Evolutionary conservation across 2,888 invertebrate species (phyloP).

Genomic region (Onthophagus sagittarius): DNA sequence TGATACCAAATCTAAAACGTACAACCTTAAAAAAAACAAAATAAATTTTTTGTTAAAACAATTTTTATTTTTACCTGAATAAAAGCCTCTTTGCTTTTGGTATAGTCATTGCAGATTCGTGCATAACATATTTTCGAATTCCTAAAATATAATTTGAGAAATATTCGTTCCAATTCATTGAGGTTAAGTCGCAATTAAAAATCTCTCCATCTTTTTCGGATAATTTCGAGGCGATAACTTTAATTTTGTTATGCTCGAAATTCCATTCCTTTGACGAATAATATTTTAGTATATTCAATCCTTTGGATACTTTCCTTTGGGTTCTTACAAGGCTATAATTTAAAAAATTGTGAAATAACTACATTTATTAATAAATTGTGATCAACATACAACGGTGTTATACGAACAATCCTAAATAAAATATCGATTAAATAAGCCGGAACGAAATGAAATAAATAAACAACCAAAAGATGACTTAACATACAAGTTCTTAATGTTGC

Average conservation of each 20-base stretch:
- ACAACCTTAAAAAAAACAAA: constrained; percentile 8
- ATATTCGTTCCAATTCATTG: constrained; percentile 55
- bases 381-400: constrained; percentile 82
- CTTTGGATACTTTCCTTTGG: constrained; percentile 70
- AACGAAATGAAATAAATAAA: constrained; percentile 73
- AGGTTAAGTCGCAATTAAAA: constrained; percentile 47
- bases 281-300: constrained; percentile 78
- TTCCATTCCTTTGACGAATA: constrained; percentile 88
- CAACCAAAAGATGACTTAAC: constrained; percentile 65
- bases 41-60: neutral
- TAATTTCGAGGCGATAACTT: constrained; percentile 60
- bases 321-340: constrained; percentile 69
- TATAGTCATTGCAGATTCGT: constrained; percentile 75
- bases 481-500: constrained; percentile 71
- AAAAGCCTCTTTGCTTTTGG: constrained; percentile 63
- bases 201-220: constrained; percentile 55
- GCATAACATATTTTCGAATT: constrained; percentile 79
- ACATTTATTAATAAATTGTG: neutral
- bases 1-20: neutral
- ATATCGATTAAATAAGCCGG: constrained; percentile 82
- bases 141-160: constrained; percentile 76
- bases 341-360: no score
- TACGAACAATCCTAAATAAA: constrained; percentile 67
- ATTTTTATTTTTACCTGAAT: constrained; percentile 52
- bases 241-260: constrained; percentile 69